Percentiles rank a stretch among this genome's conserved stretches.
Evolutionary conservation across 2,888 invertebrate genomes (phyloP).

Genomic region (Germaria angustata): DNA sequence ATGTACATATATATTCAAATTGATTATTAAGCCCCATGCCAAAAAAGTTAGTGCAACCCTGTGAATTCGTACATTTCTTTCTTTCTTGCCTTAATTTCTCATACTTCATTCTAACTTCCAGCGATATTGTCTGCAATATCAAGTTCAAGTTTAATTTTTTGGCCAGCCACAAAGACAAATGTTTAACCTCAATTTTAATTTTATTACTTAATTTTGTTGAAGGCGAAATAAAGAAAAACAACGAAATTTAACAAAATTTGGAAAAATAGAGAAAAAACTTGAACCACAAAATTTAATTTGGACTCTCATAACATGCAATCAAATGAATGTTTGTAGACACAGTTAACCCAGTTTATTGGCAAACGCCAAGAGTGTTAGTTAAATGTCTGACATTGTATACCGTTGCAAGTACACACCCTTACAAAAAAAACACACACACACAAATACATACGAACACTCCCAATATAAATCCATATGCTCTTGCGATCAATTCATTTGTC

Average conservation of each 20-base stretch:
- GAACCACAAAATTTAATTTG: neutral
- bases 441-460: neutral
- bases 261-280: neutral
- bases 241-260: neutral
- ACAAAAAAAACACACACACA: neutral
- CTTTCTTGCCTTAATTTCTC: neutral
- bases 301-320: constrained; percentile 1
- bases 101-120: neutral
- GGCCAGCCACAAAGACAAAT: constrained; percentile 7
- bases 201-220: constrained; percentile 34
- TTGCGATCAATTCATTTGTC: constrained; percentile 11
- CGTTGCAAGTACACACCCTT: neutral
- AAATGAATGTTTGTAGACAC: neutral
- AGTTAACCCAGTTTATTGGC: constrained; percentile 19
- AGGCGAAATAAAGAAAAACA: neutral
- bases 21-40: no score
- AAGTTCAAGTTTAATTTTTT: constrained; percentile 42
- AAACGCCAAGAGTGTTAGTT: constrained; percentile 6
- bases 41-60: no score
- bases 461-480: neutral
- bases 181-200: constrained; percentile 29
- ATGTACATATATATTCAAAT: no score
- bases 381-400: neutral
- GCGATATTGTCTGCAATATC: constrained; percentile 19
- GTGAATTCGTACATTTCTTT: no score